A percentile compares a stretch with the other conserved stretches of the same genome.
phyloP scores from a whole-genome alignment of 2,797 vertebrate genomes.

The Neolamprologus multifasciatus region DNA sequence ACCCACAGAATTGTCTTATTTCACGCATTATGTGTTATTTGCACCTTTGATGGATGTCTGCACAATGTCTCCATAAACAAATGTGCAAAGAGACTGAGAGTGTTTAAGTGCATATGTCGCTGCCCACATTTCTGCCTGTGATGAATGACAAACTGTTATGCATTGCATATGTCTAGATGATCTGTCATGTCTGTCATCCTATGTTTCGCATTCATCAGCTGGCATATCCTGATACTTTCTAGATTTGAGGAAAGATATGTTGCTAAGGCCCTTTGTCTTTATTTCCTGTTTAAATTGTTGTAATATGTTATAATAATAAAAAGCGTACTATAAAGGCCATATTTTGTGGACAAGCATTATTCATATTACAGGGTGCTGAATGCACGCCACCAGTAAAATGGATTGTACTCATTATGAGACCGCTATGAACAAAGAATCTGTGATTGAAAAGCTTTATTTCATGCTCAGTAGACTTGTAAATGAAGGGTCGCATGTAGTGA shows the following conservation, averaged over 20 bases:
- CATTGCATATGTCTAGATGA: neutral
- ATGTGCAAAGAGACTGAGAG: neutral
- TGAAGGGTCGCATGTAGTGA: conserved; percentile 35
- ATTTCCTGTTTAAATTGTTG: neutral
- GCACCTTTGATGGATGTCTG: neutral
- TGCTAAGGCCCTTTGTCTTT: neutral
- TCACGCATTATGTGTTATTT: neutral
- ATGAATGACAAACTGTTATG: neutral
- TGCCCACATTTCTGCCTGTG: neutral
- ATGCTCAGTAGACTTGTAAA: conserved; percentile 66
- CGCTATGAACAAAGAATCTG: conserved; percentile 54
- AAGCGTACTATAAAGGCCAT: neutral
- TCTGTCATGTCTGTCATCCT: neutral
- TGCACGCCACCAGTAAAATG: conserved; percentile 43
- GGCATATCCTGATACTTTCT: neutral
- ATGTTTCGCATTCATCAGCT: neutral
- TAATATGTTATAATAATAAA: neutral
- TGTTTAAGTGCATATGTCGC: neutral
- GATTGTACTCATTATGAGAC: conserved; percentile 55
- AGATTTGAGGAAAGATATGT: neutral
- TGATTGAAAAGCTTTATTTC: conserved; percentile 72
- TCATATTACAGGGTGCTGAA: conserved; percentile 14
- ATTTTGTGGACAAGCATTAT: conserved; percentile 4
- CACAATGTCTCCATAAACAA: neutral
- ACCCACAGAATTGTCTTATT: neutral